A percentile compares a stretch with the other conserved stretches of the same genome.
phyloP scores from a whole-genome alignment of 2,797 vertebrate genomes.

The Parauchenoglanis punctatus region DNA sequence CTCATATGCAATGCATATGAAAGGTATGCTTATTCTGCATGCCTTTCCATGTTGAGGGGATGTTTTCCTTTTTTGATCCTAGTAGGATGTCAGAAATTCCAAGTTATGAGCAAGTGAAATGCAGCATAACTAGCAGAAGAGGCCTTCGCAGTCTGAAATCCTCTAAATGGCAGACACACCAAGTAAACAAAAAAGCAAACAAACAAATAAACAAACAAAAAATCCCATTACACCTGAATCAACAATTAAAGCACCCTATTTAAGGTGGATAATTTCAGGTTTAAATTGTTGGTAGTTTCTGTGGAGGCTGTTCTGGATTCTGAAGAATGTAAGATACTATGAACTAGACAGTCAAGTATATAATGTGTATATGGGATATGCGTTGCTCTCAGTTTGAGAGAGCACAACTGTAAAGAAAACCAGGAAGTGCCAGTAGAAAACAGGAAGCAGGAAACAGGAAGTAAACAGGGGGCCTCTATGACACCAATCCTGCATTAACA shows the following conservation, averaged over 20 bases:
- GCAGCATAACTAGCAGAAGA: neutral
- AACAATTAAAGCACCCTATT: neutral
- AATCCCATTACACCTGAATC: neutral
- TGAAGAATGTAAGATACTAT: neutral
- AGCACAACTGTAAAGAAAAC: neutral
- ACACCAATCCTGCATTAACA: neutral
- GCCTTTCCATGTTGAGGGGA: neutral
- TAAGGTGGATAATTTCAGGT: neutral
- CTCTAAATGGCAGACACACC: neutral
- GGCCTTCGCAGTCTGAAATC: neutral
- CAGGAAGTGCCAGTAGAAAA: neutral
- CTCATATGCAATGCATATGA: too few species aligned
- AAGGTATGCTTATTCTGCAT: too few species aligned
- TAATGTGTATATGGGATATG: neutral
- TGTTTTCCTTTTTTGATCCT: neutral
- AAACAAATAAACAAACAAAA: neutral
- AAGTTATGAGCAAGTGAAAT: neutral
- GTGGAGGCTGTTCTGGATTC: neutral
- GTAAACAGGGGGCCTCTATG: neutral
- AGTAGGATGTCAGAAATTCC: neutral
- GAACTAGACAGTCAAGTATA: neutral
- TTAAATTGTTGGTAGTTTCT: neutral
- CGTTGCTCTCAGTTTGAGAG: neutral
- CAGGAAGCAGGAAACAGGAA: conserved; percentile 9
- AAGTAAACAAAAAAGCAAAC: neutral